These are phyloP conservation scores for Gambusia holbrooki DNA, from an alignment of 2,113 vertebrate genomes.

Conservation along the genomic window DNA sequence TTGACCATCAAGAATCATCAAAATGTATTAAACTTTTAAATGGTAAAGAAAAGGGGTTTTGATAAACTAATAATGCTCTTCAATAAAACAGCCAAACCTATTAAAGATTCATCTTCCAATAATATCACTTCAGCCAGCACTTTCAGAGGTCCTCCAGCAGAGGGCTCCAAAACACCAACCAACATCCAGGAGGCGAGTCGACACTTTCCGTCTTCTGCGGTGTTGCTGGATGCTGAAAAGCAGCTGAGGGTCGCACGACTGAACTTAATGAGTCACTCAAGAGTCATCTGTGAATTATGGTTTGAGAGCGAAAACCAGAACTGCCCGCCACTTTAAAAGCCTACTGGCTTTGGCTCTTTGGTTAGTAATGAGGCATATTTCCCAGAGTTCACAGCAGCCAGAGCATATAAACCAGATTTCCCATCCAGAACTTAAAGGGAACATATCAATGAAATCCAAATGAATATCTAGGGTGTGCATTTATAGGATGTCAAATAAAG, in stretches of 20 bases:
- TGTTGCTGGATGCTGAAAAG: constrained; percentile 18
- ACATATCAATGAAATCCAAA: constrained; percentile 12
- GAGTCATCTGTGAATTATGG: constrained; percentile 59
- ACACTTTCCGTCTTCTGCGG: constrained; percentile 17
- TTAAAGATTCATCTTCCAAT: neutral
- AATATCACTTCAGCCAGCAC: neutral
- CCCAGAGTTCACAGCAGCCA: constrained; percentile 49
- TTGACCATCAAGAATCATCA: too few species aligned
- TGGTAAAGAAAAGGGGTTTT: too few species aligned
- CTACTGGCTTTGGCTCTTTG: constrained; percentile 54
- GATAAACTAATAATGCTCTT: too few species aligned
- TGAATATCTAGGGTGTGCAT: constrained; percentile 10
- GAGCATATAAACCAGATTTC: constrained; percentile 49
- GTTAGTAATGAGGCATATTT: constrained; percentile 62
- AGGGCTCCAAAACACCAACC: constrained; percentile 55
- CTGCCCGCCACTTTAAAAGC: constrained; percentile 52
- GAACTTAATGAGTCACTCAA: constrained; percentile 69
- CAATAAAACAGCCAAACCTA: neutral
- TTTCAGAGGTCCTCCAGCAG: constrained; percentile 55
- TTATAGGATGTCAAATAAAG: neutral
- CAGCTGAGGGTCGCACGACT: constrained; percentile 36
- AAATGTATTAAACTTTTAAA: too few species aligned
- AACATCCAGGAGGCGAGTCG: neutral
- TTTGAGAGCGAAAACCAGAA: constrained; percentile 53
- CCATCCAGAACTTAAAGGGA: constrained; percentile 12